Percentiles rank a stretch among this genome's conserved stretches.
Evolutionary conservation across 2,888 invertebrate species (phyloP).

Genomic region (Lasioglossum pauxillum): DNA sequence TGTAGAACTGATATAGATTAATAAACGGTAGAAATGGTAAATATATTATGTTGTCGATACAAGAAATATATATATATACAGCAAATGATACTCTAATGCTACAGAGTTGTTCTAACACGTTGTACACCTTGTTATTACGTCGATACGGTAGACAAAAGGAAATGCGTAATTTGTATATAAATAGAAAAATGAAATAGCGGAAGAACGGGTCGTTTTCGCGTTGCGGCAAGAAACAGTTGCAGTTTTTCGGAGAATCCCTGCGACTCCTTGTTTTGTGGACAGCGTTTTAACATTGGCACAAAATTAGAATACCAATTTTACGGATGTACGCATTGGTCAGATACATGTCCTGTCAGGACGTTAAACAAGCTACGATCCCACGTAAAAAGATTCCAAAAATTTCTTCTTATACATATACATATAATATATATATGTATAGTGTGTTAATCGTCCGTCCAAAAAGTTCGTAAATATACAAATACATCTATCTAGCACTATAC

Average conservation of each 20-base stretch:
- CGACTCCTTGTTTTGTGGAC: slow-evolving; percentile 39
- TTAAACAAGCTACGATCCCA: slow-evolving; percentile 41
- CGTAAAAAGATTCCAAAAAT: slow-evolving; percentile 58
- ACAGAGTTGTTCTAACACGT: slow-evolving; percentile 39
- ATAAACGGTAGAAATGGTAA: slow-evolving; percentile 53
- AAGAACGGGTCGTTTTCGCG: slow-evolving; percentile 46
- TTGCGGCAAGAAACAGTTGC: slow-evolving; percentile 52
- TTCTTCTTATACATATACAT: slow-evolving; percentile 22
- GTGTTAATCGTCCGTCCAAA: slow-evolving; percentile 47
- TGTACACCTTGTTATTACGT: slow-evolving; percentile 8
- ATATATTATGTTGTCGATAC: slow-evolving; percentile 56
- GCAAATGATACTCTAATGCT: slow-evolving; percentile 35
- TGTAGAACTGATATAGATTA: slow-evolving; percentile 44
- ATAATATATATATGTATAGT: slow-evolving; percentile 28
- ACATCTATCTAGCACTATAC: slow-evolving; percentile 85
- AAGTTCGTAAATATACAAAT: slow-evolving; percentile 31
- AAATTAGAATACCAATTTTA: slow-evolving; percentile 64
- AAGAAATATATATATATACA: slow-evolving; percentile 60
- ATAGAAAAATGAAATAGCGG: slow-evolving; percentile 53
- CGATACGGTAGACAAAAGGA: slow-evolving; percentile 35
- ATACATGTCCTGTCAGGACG: slow-evolving; percentile 22
- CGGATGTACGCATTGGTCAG: slow-evolving; percentile 55
- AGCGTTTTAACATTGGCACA: slow-evolving; percentile 65
- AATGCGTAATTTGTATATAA: slow-evolving; percentile 13
- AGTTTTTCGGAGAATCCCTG: slow-evolving; percentile 29